These are phyloP conservation scores for Pyrochroa serraticornis DNA, from an alignment of 2,888 invertebrate genomes.

Conservation along the genomic window DNA sequence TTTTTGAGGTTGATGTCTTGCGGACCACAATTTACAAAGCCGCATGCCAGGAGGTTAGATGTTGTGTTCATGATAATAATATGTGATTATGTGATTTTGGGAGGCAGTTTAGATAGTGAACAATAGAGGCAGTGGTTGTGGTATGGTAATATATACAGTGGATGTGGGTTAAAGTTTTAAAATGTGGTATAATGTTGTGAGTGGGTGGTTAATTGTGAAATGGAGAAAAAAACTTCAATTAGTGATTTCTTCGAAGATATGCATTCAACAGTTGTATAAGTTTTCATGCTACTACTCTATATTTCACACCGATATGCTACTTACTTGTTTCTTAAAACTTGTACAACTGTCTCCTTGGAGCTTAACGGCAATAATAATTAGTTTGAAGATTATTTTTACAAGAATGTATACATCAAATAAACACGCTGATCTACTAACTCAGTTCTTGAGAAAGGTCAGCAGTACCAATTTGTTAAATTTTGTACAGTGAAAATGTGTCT, in stretches of 20 bases:
- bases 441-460: no score
- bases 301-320: constrained; percentile 19
- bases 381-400: neutral
- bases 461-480: no score
- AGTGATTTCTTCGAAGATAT: neutral
- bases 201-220: neutral
- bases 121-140: neutral
- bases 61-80: constrained; percentile 14
- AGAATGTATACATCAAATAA: neutral
- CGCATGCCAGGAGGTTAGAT: constrained; percentile 35
- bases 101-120: neutral
- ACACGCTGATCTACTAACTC: neutral
- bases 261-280: constrained; percentile 40
- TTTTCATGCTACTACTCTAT: constrained; percentile 23
- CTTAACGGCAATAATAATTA: constrained; percentile 14
- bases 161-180: no score
- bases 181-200: no score
- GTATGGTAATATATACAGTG: no score
- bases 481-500: no score
- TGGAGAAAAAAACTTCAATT: neutral
- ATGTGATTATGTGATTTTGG: neutral
- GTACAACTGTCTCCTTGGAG: constrained; percentile 41
- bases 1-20: constrained; percentile 48
- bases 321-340: constrained; percentile 38
- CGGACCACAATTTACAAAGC: constrained; percentile 49